Evolutionary conservation across 2,888 invertebrate genomes (phyloP).

Genomic region (Sarcophaga carnaria): DNA sequence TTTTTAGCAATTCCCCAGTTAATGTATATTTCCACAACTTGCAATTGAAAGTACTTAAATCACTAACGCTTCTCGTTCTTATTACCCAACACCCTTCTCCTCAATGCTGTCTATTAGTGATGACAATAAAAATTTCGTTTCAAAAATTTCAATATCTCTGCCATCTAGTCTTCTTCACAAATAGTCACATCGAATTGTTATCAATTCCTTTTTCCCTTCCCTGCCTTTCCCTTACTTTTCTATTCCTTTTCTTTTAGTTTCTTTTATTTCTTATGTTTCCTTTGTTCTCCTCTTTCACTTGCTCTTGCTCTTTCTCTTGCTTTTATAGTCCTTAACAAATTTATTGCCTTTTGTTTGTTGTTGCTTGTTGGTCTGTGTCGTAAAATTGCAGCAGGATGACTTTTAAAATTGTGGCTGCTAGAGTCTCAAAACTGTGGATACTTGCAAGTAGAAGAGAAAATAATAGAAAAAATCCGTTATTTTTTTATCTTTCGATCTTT

Average conservation of each 20-base stretch:
- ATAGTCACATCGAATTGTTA: not conserved
- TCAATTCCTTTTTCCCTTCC: not conserved
- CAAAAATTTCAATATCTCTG: not conserved
- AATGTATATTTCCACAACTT: conserved; percentile 13
- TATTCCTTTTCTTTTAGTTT: not conserved
- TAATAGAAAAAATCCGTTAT: too few species aligned
- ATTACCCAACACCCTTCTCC: too few species aligned
- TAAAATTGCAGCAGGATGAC: not conserved
- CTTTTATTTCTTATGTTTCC: not conserved
- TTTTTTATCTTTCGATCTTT: not conserved
- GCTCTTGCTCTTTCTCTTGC: not conserved
- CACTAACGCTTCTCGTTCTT: not conserved
- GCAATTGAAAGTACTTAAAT: conserved; percentile 48
- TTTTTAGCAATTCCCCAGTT: not conserved
- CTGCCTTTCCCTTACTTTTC: too few species aligned
- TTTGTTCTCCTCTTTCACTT: too few species aligned
- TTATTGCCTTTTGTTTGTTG: not conserved
- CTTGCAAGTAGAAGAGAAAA: not conserved
- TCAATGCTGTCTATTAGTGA: not conserved
- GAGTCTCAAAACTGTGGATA: too few species aligned
- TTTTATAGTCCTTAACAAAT: not conserved
- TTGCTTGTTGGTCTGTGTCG: too few species aligned
- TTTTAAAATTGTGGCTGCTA: not conserved
- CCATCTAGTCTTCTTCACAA: not conserved
- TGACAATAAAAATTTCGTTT: conserved; percentile 35